Conservation (phyloP, 2,888 invertebrate species). For the Cheilosia scutellata region DNA sequence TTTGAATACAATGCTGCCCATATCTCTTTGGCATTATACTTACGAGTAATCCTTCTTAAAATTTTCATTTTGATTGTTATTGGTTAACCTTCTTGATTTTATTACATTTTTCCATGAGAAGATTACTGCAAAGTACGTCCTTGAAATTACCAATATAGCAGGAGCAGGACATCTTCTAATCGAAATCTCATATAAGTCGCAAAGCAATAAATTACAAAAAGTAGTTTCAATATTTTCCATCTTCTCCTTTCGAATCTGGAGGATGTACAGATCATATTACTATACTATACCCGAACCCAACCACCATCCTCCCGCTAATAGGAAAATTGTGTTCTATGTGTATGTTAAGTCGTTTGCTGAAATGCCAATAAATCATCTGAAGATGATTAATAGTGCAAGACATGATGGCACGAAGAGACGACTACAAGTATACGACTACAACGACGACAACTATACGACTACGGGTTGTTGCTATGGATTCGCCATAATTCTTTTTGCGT, state of each 20-base stretch:
- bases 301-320: slow-evolving; percentile 42
- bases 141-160: not conserved
- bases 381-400: slow-evolving; percentile 67
- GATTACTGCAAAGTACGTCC: no score
- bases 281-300: not conserved
- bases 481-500: slow-evolving; percentile 17
- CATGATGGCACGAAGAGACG: slow-evolving; percentile 19
- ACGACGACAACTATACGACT: no score
- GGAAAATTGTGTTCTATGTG: slow-evolving; percentile 66
- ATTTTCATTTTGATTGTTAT: no score
- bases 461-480: slow-evolving; percentile 40
- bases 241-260: not conserved
- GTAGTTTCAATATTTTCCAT: slow-evolving; percentile 51
- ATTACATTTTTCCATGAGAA: no score
- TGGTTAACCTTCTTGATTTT: no score
- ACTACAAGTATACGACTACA: not conserved
- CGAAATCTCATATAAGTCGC: slow-evolving; percentile 66
- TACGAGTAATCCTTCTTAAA: no score
- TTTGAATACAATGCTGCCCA: no score
- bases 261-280: slow-evolving; percentile 36
- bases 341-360: slow-evolving; percentile 53
- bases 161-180: slow-evolving; percentile 46
- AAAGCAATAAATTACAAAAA: slow-evolving; percentile 55
- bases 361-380: slow-evolving; percentile 73
- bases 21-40: no score